Conservation (phyloP, 1,140 invertebrate species). For the Apis laboriosa region DNA sequence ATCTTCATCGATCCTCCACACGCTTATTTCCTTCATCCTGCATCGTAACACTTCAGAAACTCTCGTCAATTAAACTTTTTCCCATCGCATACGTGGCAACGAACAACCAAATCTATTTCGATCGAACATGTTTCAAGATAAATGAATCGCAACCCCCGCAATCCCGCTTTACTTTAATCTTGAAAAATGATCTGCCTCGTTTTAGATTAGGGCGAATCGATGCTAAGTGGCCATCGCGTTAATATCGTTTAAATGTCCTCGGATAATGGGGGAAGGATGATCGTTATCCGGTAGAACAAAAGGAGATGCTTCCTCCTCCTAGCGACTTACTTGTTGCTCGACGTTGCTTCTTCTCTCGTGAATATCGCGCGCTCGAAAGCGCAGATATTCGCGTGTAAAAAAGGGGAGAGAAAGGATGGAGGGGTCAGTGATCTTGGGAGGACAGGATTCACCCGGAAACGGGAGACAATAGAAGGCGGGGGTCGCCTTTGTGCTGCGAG, state of each 20-base stretch:
- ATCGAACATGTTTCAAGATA: no score
- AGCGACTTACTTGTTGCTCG: conserved; percentile 70
- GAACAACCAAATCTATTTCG: no score
- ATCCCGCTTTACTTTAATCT: background rate
- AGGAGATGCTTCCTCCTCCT: conserved; percentile 18
- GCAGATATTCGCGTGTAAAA: conserved; percentile 17
- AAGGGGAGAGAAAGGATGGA: background rate
- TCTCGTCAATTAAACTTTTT: no score
- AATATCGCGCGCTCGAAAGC: conserved; percentile 50
- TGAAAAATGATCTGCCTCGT: background rate
- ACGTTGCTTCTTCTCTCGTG: conserved; percentile 29
- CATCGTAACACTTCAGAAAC: no score
- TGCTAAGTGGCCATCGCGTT: conserved; percentile 41
- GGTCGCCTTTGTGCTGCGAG: conserved; percentile 53
- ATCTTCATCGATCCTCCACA: no score
- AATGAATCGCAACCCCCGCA: no score
- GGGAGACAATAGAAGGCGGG: conserved; percentile 49
- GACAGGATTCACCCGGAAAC: conserved; percentile 55
- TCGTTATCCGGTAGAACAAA: conserved; percentile 67
- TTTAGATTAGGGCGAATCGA: background rate
- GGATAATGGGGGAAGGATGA: conserved; percentile 31
- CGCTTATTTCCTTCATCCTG: no score
- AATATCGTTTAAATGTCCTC: conserved; percentile 59
- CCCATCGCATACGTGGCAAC: no score
- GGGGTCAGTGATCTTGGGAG: conserved; percentile 55